Evolutionary conservation across 1,140 invertebrate genomes (phyloP), one percentile per base, ranked within the genome.

Genomic region (Frieseomelitta varia): DNA sequence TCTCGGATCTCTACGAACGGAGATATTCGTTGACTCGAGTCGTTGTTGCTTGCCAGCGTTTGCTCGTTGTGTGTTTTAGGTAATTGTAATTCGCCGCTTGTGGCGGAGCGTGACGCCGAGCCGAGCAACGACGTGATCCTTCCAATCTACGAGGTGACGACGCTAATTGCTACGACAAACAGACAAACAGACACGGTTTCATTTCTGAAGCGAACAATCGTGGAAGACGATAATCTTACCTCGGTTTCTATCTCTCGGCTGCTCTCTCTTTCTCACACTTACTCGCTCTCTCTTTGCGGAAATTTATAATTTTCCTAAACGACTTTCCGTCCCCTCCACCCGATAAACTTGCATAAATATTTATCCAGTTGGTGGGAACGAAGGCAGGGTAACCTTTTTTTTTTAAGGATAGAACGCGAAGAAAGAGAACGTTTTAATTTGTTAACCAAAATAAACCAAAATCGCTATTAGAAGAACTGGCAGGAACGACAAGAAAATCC

Each of bases 391-490:
- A 75, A 87, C 30, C n/a, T 85, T 81, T 55, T 75, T 27, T 85
- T 81, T 55, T 75, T 17, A 11, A 14, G 19, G 12, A 61, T 24
- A 11, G 27, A 12, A 39, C 27, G 21, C 8, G 63, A 27, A 19
- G 67, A 53, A 24, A 69, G 61, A 47, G 72, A 72, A 75, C 74
- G 79, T 76, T 90, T 90, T 90, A 91, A 92, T 92, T 92, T 91
- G 90, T 92, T 91, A 91, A 91, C 87, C 79, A 91, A 92, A 91
- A 90, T 91, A 92, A 90, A 91, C 83, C 78, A 84, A 87, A 90
- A 90, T 87, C 86, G 90, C 87, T 91, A 91, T 92, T 92, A 92
- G 87, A 90, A 85, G 85, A 83, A 86, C 75, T 82, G 82, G 78
- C 65, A 85, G 91, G 87, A 92, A 91, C 88, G 90, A 91, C 89